Base-by-base conservation (phyloP, 2,113 vertebrate species). In the Hepsetus odoe region DNA sequence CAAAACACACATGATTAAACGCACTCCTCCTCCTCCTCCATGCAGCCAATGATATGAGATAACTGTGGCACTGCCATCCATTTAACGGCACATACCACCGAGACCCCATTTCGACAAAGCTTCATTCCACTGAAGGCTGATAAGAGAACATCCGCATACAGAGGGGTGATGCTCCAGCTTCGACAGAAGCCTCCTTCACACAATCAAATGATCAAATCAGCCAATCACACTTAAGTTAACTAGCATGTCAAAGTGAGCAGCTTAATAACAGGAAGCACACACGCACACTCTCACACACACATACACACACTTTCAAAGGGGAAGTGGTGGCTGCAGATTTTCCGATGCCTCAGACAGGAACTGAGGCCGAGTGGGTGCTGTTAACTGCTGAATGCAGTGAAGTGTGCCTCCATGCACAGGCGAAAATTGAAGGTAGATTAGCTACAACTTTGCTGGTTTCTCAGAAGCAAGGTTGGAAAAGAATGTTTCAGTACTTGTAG, bases 261-360 rank as follows among this genome's bases (percentile, higher is more conserved):
- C 49, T 72, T 80, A 76, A 72, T 72, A 53, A 79, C 77, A 79
- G 77, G 72, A 70, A 80, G 73, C 66, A 53, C 44, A 53, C 59
- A 24, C n/a, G 33, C 76, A 72, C 51, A 79, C 56, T 83, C 80
- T 83, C 82, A 69, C n/a, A 53, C 28, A 53, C 68, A 55, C 46
- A 71, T 38, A 78, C 73, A 53, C 67, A 78, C 76, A 79, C 56
- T 83, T 83, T 83, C 82, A 69, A 84, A 81, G 58, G 79, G 82
- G 82, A 84, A 84, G 82, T 84, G 74, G 75, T 76, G 64, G 74
- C 64, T 84, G 55, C 44, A 84, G 79, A 84, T 84, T 84, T 84
- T 84, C 82, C 82, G 79, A 84, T 84, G 82, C 79, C 46, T 84
- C 70, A 70, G 74, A 81, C 82, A 84, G 79, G 79, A 84, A 84